Conservation (phyloP, 1,140 invertebrate genomes). For the Musca domestica region DNA sequence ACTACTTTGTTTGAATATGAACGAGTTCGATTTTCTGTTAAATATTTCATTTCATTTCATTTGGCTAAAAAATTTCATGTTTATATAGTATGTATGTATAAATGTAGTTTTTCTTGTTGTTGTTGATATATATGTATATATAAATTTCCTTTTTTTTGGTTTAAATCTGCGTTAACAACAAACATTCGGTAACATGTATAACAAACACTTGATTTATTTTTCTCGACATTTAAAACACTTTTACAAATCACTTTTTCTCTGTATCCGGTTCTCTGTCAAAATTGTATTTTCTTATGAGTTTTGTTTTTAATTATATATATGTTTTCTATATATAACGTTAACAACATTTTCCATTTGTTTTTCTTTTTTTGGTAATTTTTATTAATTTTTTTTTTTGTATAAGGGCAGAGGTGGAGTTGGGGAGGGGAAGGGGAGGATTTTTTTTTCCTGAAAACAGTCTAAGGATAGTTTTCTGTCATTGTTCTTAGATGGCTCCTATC, state of each 20-base stretch:
- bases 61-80: neutral
- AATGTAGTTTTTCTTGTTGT: neutral
- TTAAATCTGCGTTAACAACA: neutral
- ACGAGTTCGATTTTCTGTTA: neutral
- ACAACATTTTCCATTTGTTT: neutral
- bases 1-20: too few species aligned
- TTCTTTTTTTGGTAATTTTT: neutral
- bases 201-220: neutral
- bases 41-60: neutral
- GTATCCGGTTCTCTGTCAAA: too few species aligned
- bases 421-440: too few species aligned
- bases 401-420: too few species aligned
- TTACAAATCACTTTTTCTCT: neutral
- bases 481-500: neutral
- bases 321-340: neutral
- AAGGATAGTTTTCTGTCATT: neutral
- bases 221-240: slow-evolving; percentile 17
- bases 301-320: neutral
- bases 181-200: slow-evolving; percentile 4
- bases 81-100: neutral
- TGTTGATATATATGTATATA: neutral
- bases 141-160: neutral
- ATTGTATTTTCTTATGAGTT: too few species aligned
- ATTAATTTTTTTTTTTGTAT: neutral
- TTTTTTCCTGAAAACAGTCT: neutral